These are phyloP conservation scores for Cryptus armator DNA, from an alignment of 2,888 invertebrate genomes.

Conservation along the genomic window DNA sequence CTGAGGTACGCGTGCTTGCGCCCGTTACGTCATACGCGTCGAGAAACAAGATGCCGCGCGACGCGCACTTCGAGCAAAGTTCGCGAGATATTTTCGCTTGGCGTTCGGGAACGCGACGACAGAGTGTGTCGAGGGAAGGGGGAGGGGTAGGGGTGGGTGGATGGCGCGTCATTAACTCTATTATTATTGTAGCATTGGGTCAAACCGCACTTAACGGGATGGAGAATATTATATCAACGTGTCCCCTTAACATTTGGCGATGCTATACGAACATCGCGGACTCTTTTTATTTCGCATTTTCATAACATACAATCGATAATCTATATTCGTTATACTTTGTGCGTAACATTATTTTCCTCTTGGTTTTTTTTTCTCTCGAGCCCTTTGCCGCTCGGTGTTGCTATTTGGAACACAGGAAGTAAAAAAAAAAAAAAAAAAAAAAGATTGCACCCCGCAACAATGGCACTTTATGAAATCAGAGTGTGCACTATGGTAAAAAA, in stretches of 20 bases:
- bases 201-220: no score
- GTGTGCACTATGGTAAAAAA: no score
- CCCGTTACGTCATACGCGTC: conserved; percentile 16
- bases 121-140: no score
- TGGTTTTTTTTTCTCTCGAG: neutral
- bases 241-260: neutral
- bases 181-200: neutral
- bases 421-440: neutral
- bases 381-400: neutral
- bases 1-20: neutral
- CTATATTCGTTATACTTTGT: neutral
- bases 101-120: conserved; percentile 7
- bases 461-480: neutral
- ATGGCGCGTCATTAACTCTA: conserved; percentile 7
- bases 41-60: neutral
- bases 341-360: neutral
- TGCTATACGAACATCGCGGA: neutral
- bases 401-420: neutral
- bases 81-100: conserved; percentile 14
- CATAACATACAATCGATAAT: neutral
- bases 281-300: neutral
- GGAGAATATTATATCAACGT: neutral
- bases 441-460: neutral
- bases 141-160: neutral
- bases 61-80: neutral